These are phyloP conservation scores for Branchipolynoe longqiensis DNA, from an alignment of 2,888 invertebrate genomes.

Conservation along the genomic window DNA sequence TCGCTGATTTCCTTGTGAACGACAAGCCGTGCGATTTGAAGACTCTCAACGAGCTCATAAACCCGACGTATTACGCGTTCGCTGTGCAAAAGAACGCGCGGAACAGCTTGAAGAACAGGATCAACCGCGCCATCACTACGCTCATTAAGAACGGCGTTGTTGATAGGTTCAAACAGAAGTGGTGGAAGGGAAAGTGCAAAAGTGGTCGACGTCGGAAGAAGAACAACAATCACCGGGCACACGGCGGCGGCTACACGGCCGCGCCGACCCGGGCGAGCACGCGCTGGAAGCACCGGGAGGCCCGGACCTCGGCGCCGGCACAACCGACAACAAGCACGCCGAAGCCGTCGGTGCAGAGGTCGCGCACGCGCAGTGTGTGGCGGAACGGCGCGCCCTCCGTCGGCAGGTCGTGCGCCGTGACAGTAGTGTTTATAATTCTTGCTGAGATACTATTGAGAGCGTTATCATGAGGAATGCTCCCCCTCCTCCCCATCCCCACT, in stretches of 20 bases:
- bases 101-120: background rate
- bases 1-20: slow-evolving; percentile 54
- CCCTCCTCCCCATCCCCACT: too few relatives aligned
- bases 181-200: slow-evolving; percentile 58
- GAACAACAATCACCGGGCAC: background rate
- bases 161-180: slow-evolving; percentile 26
- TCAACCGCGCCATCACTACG: slow-evolving; percentile 38
- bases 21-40: slow-evolving; percentile 56
- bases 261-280: background rate
- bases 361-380: slow-evolving; percentile 51
- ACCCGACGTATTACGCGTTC: slow-evolving; percentile 57
- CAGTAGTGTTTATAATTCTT: too few relatives aligned
- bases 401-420: too few relatives aligned
- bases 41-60: slow-evolving; percentile 51
- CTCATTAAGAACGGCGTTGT: slow-evolving; percentile 27
- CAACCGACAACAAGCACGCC: slow-evolving; percentile 4
- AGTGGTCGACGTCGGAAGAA: slow-evolving; percentile 6
- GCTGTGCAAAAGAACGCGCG: slow-evolving; percentile 51
- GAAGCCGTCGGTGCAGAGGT: slow-evolving; percentile 13
- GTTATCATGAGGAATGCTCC: too few relatives aligned
- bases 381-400: background rate
- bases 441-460: too few relatives aligned
- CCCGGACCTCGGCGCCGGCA: background rate
- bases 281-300: background rate
- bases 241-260: background rate